phyloP scores from a whole-genome alignment of 53 echinoderm and acorn worm genomes.

The Antedon mediterranea region DNA sequence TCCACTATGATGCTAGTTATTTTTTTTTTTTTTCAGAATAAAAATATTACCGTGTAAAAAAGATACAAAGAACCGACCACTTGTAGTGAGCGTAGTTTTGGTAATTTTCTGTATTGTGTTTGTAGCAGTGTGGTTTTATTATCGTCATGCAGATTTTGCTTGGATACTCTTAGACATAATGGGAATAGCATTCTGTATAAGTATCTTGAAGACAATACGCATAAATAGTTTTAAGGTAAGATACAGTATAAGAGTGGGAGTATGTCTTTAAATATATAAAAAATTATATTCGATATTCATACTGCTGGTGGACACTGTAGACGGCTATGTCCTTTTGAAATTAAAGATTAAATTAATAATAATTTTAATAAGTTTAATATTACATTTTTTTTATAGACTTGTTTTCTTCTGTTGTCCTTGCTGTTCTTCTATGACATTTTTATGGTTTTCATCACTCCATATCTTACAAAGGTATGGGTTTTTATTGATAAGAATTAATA shows the following conservation, averaged over 20 bases:
- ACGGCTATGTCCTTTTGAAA: too few species aligned
- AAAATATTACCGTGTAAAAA: too few species aligned
- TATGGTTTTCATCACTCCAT: slow-evolving; percentile 85
- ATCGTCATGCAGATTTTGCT: slow-evolving; percentile 63
- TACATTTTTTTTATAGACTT: slow-evolving; percentile 35
- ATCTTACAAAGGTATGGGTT: slow-evolving; percentile 56
- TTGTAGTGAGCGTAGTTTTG: slow-evolving; percentile 36
- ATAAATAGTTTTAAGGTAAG: slow-evolving; percentile 78
- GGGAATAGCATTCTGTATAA: slow-evolving; percentile 75
- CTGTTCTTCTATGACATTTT: slow-evolving; percentile 90
- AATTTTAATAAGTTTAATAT: too few species aligned
- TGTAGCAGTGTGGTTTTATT: slow-evolving; percentile 73
- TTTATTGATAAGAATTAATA: too few species aligned
- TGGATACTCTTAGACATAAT: slow-evolving; percentile 78
- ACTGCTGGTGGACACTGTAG: too few species aligned
- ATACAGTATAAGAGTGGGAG: background rate
- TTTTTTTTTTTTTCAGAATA: too few species aligned
- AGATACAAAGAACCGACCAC: slow-evolving; percentile 5
- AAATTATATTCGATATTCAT: too few species aligned
- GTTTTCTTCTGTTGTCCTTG: slow-evolving; percentile 51
- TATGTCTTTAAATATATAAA: background rate
- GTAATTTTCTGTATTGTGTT: slow-evolving; percentile 39
- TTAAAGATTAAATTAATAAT: too few species aligned
- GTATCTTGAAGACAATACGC: slow-evolving; percentile 50
- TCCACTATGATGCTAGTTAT: too few species aligned